Conservation (phyloP, 2,797 vertebrate species). For the Carduelis carduelis region DNA sequence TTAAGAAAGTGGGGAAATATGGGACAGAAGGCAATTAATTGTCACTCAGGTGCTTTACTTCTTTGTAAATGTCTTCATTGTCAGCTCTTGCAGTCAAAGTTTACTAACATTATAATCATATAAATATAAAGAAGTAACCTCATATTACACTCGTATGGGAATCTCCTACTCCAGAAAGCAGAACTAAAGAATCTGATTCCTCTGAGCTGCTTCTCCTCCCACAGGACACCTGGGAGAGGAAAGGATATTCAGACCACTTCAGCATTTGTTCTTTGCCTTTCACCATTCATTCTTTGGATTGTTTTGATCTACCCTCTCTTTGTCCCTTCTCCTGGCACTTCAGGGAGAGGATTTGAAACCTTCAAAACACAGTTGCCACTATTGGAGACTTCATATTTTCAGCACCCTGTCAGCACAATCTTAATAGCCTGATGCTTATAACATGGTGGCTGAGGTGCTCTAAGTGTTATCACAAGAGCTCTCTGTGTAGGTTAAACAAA, state of each 20-base stretch:
- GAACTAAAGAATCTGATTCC: neutral
- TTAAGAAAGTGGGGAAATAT: neutral
- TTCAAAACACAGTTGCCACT: neutral
- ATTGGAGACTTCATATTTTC: neutral
- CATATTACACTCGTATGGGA: fast-evolving
- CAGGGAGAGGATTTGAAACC: neutral
- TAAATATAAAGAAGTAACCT: neutral
- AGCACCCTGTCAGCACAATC: neutral
- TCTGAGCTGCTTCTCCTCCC: neutral
- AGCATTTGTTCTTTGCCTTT: neutral
- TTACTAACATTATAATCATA: neutral
- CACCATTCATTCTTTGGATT: neutral
- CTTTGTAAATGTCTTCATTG: neutral
- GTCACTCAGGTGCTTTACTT: neutral
- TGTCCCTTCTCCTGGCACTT: neutral
- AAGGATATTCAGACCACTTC: neutral
- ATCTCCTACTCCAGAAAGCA: neutral
- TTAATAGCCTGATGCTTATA: neutral
- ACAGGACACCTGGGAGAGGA: neutral
- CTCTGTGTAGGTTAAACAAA: neutral
- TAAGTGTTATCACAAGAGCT: neutral
- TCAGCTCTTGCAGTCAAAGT: neutral
- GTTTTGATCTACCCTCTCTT: neutral
- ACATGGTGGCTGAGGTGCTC: neutral
- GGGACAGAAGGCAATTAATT: neutral